Base-by-base conservation (phyloP, 2,888 invertebrate species). In the Orthosia incerta region DNA sequence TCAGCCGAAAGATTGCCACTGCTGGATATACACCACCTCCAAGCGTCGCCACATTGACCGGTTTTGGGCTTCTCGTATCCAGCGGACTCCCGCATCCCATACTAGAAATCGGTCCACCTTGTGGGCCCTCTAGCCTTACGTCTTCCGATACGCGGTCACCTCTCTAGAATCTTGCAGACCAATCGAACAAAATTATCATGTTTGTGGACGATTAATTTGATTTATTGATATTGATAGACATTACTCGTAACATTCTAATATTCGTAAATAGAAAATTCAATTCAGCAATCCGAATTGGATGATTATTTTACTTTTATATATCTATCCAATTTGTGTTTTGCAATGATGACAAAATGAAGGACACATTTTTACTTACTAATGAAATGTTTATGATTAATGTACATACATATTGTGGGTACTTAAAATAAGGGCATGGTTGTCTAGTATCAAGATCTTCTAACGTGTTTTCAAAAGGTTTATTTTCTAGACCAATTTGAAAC, bases 391-490 rank as follows among this genome's bases (percentile, higher is more conserved):
- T 39, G 39, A 9, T 20, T 12, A 4, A 26, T 16, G 39, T 4
- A 48, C 53, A 15, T 26, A 13, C 15, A 3, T 15, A n/a, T 55
- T 15, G 18, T n/a, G n/a, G 16, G 16, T 7, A 46, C 31, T 71
- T 71, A 13, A 48, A 59, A 51, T 18, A 51, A 78, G 46, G 3
- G 0, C 57, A 51, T 57, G 13, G 11, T 56, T 23, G 2, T 53
- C 23, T 13, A 18, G 20, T 72, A 59, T 55, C 20, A 50, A 55
- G 18, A 55, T 26, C n/a, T 50, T 16, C 12, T 7, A 72, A 71
- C 39, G n/a, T 48, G n/a, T 53, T 11, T 39, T 16, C n/a, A 2
- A 13, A 53, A 45, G 23, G n/a, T 45, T 45, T 2, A 77, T 26
- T 23, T 69, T 45, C 50, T 57, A 50, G 16, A 26, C 4, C 26